These are phyloP conservation scores for Diglossa cyanea DNA, from an alignment of 2,797 vertebrate genomes.

Conservation along the genomic window DNA sequence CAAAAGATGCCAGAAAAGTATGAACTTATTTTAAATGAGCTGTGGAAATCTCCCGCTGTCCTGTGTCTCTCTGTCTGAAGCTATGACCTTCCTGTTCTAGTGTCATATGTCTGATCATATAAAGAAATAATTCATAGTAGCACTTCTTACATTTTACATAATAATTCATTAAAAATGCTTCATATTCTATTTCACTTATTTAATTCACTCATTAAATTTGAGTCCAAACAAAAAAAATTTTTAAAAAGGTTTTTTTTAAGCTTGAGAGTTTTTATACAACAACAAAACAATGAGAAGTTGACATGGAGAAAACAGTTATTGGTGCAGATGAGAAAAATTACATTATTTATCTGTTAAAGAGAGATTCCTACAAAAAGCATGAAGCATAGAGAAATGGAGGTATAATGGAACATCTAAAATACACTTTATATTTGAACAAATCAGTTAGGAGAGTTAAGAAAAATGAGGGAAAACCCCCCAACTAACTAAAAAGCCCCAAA, in stretches of 20 bases:
- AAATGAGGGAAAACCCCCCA: background rate
- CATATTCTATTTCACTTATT: background rate
- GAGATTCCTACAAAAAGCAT: background rate
- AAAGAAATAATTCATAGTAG: conserved; percentile 29
- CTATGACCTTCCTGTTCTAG: conserved; percentile 44
- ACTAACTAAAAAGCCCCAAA: background rate
- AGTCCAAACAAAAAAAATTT: background rate
- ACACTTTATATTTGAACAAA: background rate
- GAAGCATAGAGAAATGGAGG: background rate
- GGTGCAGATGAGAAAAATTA: background rate
- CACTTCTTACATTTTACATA: background rate
- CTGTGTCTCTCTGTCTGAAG: conserved; percentile 31
- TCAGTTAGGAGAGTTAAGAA: background rate
- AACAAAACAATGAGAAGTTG: background rate
- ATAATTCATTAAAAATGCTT: background rate
- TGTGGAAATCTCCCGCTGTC: conserved; percentile 48
- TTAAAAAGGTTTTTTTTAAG: background rate
- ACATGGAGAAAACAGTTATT: background rate
- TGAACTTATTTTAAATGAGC: conserved; percentile 52
- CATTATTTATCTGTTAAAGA: background rate
- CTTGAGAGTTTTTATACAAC: background rate
- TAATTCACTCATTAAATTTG: background rate
- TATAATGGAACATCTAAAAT: background rate
- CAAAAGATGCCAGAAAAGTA: conserved; percentile 39
- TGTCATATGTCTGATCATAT: background rate